A percentile compares a stretch with the other conserved stretches of the same genome.
phyloP scores from a whole-genome alignment of 2,797 vertebrate genomes.

The Molossus alvarezi region DNA sequence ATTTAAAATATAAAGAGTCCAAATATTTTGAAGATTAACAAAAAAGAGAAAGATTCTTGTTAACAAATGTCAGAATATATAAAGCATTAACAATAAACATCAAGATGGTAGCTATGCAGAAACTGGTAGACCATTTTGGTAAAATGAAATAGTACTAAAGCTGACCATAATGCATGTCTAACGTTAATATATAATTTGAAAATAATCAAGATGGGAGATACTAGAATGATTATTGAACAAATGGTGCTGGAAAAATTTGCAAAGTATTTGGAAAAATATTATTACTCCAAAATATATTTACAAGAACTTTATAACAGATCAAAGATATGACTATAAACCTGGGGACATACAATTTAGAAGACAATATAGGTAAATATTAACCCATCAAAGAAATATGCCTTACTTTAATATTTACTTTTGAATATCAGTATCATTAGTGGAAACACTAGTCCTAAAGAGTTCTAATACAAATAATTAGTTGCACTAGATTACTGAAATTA shows the following conservation, averaged over 20 bases:
- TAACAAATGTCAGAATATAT: neutral
- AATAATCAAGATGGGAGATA: neutral
- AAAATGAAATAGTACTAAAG: neutral
- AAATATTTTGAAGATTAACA: neutral
- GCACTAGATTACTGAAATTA: constrained; percentile 14
- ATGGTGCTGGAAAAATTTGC: neutral
- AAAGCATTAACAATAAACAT: neutral
- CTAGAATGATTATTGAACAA: neutral
- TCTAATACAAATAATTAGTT: neutral
- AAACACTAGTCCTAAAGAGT: neutral
- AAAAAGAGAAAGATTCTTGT: neutral
- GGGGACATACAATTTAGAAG: neutral
- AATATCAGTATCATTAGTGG: neutral
- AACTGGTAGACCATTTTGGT: neutral
- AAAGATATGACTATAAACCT: neutral
- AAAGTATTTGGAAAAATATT: neutral
- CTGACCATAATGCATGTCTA: neutral
- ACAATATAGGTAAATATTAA: constrained; percentile 2
- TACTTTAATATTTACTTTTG: neutral
- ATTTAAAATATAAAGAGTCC: neutral
- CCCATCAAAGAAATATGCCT: neutral
- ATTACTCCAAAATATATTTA: neutral
- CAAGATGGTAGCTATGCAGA: neutral
- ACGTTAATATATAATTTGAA: neutral
- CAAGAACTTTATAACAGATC: neutral